Evolutionary conservation across 2,888 invertebrate genomes (phyloP).

Genomic region (Rhyacophila evoluta): DNA sequence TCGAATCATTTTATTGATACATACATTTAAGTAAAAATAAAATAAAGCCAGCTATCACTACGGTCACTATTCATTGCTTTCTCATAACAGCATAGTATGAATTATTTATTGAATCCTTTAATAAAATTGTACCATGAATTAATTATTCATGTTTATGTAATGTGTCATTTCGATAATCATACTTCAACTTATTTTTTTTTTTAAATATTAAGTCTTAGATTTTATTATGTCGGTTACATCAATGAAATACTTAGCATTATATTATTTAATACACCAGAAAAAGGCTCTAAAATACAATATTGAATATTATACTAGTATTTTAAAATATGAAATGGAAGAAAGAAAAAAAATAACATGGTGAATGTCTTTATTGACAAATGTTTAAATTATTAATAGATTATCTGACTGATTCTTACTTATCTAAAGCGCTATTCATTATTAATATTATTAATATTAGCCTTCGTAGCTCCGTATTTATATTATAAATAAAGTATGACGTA

Average conservation of each 20-base stretch:
- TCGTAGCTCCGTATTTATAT: background rate
- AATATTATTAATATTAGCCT: background rate
- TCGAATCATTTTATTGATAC: background rate
- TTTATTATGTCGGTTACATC: too few species aligned
- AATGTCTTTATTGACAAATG: background rate
- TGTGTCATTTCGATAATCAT: too few species aligned
- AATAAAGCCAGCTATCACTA: background rate
- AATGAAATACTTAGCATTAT: too few species aligned
- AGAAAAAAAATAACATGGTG: background rate
- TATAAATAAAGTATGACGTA: background rate
- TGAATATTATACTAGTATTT: background rate
- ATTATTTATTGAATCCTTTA: too few species aligned
- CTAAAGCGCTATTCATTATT: conserved; percentile 4
- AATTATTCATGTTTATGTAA: too few species aligned
- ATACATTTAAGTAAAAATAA: background rate
- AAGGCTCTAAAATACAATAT: background rate
- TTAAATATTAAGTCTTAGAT: too few species aligned
- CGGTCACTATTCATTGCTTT: background rate
- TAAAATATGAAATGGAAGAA: background rate
- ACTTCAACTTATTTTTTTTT: too few species aligned
- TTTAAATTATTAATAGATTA: background rate
- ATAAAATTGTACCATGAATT: too few species aligned
- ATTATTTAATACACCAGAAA: background rate
- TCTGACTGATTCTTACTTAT: background rate
- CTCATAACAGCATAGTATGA: too few species aligned